These are phyloP conservation scores for Physeter macrocephalus DNA, from an alignment of 2,113 vertebrate genomes.

Conservation along the genomic window DNA sequence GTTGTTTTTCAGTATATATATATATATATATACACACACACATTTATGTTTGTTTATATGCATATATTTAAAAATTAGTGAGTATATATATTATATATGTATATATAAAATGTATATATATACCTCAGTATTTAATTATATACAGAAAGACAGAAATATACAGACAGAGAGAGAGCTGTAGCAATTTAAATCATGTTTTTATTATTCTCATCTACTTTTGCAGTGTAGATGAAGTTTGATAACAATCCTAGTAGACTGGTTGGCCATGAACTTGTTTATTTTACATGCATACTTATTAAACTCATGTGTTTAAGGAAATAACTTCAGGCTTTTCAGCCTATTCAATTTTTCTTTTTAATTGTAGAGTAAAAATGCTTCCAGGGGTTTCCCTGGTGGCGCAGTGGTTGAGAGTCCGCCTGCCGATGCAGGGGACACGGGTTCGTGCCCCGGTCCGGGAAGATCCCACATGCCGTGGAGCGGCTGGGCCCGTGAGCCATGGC, in stretches of 20 bases:
- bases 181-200: not conserved
- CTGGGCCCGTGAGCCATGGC: too few relatives aligned
- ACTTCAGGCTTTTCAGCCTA: not conserved
- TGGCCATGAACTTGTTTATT: not conserved
- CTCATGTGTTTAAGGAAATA: slow-evolving; percentile 6
- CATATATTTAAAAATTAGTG: not conserved
- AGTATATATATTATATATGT: not conserved
- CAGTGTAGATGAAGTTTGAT: not conserved
- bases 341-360: slow-evolving; percentile 43
- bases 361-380: not conserved
- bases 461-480: too few relatives aligned
- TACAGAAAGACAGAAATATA: not conserved
- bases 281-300: slow-evolving; percentile 8
- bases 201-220: slow-evolving; percentile 12
- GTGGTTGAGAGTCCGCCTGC: too few relatives aligned
- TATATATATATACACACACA: not conserved
- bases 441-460: too few relatives aligned
- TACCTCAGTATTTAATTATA: not conserved
- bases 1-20: not conserved
- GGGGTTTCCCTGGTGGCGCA: too few relatives aligned
- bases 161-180: not conserved
- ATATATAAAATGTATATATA: not conserved
- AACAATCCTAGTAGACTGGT: not conserved
- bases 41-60: not conserved
- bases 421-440: too few relatives aligned